These are phyloP conservation scores for Planiliza haematocheilus DNA, from an alignment of 2,113 vertebrate genomes.

Conservation along the genomic window DNA sequence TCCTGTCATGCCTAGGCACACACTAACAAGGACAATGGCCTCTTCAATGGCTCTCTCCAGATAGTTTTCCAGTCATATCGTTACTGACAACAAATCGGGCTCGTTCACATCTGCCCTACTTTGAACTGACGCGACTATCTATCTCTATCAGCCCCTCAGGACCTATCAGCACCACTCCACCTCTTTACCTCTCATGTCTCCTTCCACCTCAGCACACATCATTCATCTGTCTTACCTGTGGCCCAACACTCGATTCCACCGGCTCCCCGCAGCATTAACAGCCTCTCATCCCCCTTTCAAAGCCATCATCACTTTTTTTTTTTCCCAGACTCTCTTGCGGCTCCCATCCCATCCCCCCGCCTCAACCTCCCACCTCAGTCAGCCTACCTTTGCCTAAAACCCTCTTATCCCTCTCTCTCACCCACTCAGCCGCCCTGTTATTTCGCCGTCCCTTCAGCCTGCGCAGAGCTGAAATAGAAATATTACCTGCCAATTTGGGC, in stretches of 20 bases:
- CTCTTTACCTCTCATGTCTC: slow-evolving; percentile 61
- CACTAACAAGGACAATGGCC: neutral
- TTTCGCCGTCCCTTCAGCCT: slow-evolving; percentile 51
- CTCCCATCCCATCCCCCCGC: slow-evolving; percentile 47
- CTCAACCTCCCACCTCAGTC: slow-evolving; percentile 66
- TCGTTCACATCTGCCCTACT: slow-evolving; percentile 57
- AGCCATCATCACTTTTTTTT: slow-evolving; percentile 58
- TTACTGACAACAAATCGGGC: slow-evolving; percentile 44
- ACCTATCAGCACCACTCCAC: slow-evolving; percentile 62
- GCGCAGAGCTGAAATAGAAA: slow-evolving; percentile 41
- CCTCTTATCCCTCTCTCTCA: slow-evolving; percentile 57
- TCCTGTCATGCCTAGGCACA: slow-evolving; percentile 9
- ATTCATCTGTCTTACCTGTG: slow-evolving; percentile 73
- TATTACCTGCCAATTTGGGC: slow-evolving; percentile 69
- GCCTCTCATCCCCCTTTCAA: slow-evolving; percentile 76
- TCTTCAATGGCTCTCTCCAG: slow-evolving; percentile 10
- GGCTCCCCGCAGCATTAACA: slow-evolving; percentile 60
- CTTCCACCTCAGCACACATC: slow-evolving; percentile 64
- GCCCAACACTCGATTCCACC: slow-evolving; percentile 59
- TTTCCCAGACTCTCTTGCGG: slow-evolving; percentile 23
- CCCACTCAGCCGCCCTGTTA: slow-evolving; percentile 63
- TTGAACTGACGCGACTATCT: slow-evolving; percentile 68
- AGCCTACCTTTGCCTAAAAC: slow-evolving; percentile 67
- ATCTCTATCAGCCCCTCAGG: slow-evolving; percentile 66
- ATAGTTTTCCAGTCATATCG: slow-evolving; percentile 32